Evolutionary conservation across 2,113 vertebrate genomes (phyloP).

Genomic region (Mesitornis unicolor): DNA sequence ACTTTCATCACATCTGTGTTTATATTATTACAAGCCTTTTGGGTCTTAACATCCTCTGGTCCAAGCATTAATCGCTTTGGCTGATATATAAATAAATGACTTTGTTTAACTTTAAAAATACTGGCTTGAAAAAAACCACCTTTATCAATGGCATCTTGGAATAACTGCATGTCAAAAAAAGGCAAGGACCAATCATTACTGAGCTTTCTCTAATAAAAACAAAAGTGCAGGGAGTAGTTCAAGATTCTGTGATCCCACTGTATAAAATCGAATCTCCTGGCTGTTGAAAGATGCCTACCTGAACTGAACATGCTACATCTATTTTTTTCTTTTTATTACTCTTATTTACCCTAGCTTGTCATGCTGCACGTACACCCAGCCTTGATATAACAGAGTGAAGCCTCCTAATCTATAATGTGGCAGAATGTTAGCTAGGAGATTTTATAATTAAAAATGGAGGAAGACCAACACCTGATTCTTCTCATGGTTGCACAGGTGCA

Average conservation of each 20-base stretch:
- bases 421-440: neutral
- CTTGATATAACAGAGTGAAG: neutral
- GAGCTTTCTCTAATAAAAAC: neutral
- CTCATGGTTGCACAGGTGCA: neutral
- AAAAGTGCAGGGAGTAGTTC: neutral
- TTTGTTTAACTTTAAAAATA: neutral
- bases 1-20: constrained; percentile 15
- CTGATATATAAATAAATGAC: neutral
- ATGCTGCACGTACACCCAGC: neutral
- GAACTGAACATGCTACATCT: neutral
- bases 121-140: neutral
- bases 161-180: neutral
- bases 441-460: neutral
- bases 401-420: neutral
- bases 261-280: neutral
- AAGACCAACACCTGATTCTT: neutral
- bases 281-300: neutral
- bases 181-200: neutral
- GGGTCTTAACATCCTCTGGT: neutral
- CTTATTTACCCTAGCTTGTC: neutral
- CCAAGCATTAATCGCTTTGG: constrained; percentile 9
- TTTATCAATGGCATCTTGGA: neutral
- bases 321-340: neutral
- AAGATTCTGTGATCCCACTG: neutral
- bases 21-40: constrained; percentile 29